phyloP scores from a whole-genome alignment of 2,113 vertebrate species.

The Sinocyclocheilus anophthalmus region DNA sequence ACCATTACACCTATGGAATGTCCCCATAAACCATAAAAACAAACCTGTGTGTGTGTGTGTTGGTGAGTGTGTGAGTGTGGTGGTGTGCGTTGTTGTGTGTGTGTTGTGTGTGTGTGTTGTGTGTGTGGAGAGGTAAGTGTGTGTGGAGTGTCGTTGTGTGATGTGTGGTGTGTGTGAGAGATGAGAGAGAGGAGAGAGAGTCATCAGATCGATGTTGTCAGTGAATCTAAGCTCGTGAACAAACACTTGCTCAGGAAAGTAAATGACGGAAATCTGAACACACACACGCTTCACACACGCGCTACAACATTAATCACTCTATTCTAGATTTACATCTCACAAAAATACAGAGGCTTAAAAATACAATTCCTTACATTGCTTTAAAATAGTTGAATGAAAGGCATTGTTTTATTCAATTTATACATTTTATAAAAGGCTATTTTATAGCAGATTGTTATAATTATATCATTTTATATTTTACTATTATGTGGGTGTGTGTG shows the following conservation, averaged over 20 bases:
- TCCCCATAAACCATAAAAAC: too few relatives aligned
- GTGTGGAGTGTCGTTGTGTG: too few relatives aligned
- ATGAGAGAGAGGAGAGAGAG: not conserved
- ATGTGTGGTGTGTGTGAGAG: too few relatives aligned
- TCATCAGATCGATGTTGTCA: not conserved
- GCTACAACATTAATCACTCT: not conserved
- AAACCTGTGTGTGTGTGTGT: not conserved
- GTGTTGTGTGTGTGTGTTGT: not conserved
- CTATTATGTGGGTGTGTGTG: too few relatives aligned
- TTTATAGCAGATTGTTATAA: too few relatives aligned
- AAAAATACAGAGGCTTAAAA: not conserved
- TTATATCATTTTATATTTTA: too few relatives aligned
- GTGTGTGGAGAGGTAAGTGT: not conserved
- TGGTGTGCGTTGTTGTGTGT: not conserved
- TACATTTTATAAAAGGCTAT: too few relatives aligned
- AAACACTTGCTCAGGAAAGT: conserved; percentile 1
- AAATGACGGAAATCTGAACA: not conserved
- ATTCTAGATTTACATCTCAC: not conserved
- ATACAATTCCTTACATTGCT: not conserved
- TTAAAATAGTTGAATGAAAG: not conserved
- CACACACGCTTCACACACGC: not conserved
- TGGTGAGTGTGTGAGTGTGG: too few relatives aligned
- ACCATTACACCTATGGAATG: too few relatives aligned
- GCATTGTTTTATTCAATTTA: not conserved
- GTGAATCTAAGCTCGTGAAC: conserved; percentile 36